Evolutionary conservation across 30 jellyfish, hydroid and myxozoan genomes (phyloP).

Genomic region (Aurelia aurita complex sp. Pacific): DNA sequence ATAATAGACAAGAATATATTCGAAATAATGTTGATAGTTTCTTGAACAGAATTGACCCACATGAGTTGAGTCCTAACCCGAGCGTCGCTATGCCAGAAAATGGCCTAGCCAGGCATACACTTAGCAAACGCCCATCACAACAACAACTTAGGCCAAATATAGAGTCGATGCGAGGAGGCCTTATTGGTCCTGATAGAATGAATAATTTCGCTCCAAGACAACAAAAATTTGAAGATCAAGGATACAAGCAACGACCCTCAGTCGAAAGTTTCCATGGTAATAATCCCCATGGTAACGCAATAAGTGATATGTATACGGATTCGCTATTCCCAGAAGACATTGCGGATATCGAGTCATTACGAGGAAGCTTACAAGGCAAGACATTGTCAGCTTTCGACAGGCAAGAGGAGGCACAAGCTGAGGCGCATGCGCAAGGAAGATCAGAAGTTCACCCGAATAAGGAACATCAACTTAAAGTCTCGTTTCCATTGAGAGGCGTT

Average conservation of each 20-base stretch:
- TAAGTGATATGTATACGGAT: constrained; percentile 87
- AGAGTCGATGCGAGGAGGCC: background rate
- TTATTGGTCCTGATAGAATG: background rate
- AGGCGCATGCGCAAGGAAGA: constrained; percentile 61
- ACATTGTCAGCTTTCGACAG: constrained; percentile 81
- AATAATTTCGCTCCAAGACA: constrained; percentile 8
- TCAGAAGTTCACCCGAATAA: constrained; percentile 38
- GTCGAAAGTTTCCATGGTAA: constrained; percentile 17
- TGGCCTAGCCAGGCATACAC: constrained; percentile 68
- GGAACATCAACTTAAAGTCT: constrained; percentile 30
- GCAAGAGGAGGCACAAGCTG: constrained; percentile 48
- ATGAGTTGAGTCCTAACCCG: constrained; percentile 67
- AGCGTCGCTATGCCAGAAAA: constrained; percentile 75
- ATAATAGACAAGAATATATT: constrained; percentile 21
- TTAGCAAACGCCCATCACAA: constrained; percentile 45
- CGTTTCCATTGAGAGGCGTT: constrained; percentile 48
- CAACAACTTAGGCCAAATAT: background rate
- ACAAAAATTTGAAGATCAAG: constrained; percentile 12
- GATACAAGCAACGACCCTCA: constrained; percentile 19
- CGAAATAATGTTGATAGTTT: constrained; percentile 36
- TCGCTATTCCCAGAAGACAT: constrained; percentile 93
- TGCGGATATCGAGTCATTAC: constrained; percentile 84
- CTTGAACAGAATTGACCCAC: constrained; percentile 80
- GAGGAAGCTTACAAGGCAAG: constrained; percentile 93
- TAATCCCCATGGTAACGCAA: constrained; percentile 35